Evolutionary conservation across 2,888 invertebrate genomes (phyloP).

Genomic region (Metacarcinus magister): DNA sequence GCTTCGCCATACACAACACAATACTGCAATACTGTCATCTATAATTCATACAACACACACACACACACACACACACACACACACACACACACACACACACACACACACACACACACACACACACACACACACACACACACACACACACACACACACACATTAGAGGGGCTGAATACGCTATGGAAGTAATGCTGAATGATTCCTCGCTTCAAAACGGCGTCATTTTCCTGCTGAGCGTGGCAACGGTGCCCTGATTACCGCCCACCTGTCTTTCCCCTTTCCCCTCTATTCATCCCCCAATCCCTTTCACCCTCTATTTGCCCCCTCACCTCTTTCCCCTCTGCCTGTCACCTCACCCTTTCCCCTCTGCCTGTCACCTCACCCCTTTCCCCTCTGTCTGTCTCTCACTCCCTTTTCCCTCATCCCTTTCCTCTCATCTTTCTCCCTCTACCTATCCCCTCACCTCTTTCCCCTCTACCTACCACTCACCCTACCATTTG

Average conservation of each 20-base stretch:
- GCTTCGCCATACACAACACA: neutral
- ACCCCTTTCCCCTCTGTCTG: neutral
- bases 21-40: neutral
- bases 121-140: constrained; percentile 39
- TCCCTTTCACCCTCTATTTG: no score
- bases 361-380: neutral
- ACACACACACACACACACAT: constrained; percentile 28
- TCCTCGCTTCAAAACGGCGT: neutral
- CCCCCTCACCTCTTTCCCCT: no score
- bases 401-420: neutral
- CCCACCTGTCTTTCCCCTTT: neutral
- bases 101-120: constrained; percentile 29
- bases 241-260: neutral
- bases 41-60: neutral
- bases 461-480: neutral
- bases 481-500: no score
- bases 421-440: no score
- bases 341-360: neutral
- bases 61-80: neutral
- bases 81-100: constrained; percentile 26
- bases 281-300: no score
- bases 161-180: neutral
- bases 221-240: neutral
- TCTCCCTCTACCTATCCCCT: neutral
- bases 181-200: neutral